phyloP scores from a whole-genome alignment of 2,797 vertebrate genomes.

The Poliocrania exsul region DNA sequence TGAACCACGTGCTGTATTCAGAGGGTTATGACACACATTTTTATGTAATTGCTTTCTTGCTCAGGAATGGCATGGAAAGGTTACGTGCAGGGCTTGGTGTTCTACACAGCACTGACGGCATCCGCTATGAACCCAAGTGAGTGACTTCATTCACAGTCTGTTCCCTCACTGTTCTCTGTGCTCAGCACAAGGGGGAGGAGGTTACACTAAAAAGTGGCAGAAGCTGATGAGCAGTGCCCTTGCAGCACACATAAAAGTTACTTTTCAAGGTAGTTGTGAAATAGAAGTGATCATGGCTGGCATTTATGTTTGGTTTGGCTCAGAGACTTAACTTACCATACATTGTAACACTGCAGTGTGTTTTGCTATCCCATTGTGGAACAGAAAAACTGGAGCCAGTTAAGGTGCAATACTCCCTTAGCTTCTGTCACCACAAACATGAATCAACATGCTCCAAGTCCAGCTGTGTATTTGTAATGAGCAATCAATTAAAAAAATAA shows the following conservation, averaged over 20 bases:
- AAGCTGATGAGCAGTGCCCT: not conserved
- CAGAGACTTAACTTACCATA: not conserved
- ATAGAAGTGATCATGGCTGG: rapidly evolving
- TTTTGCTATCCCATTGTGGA: not conserved
- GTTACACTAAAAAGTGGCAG: not conserved
- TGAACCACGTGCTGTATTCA: rapidly evolving
- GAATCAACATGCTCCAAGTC: not conserved
- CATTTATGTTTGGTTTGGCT: not conserved
- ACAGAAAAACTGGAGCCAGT: not conserved
- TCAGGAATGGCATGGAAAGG: slow-evolving; percentile 94
- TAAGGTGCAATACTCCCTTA: not conserved
- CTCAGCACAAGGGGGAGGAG: not conserved
- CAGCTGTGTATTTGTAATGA: not conserved
- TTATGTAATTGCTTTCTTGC: not conserved
- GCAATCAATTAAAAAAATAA: not conserved
- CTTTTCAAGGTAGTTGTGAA: not conserved
- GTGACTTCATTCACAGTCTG: not conserved
- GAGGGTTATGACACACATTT: rapidly evolving
- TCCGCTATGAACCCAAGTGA: slow-evolving; percentile 90
- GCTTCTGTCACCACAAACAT: not conserved
- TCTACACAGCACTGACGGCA: slow-evolving; percentile 74
- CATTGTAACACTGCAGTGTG: rapidly evolving
- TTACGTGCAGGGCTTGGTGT: slow-evolving; percentile 86
- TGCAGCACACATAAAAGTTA: not conserved
- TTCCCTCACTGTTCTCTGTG: rapidly evolving